Base-by-base conservation (phyloP, 2,888 invertebrate genomes). In the Coleophora deauratella region DNA sequence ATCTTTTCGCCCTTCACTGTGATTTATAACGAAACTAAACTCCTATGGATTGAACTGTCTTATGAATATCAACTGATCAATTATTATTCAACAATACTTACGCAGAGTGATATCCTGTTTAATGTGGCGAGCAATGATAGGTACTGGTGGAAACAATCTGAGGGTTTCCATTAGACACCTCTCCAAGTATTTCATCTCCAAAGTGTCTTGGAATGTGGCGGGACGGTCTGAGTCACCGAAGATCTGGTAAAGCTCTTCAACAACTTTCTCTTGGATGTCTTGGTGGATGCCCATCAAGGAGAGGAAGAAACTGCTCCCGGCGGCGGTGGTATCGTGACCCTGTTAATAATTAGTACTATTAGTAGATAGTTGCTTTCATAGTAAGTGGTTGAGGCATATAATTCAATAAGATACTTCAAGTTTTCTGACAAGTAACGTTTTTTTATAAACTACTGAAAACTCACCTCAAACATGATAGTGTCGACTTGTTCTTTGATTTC, bases 181-280 rank as follows among this genome's bases (percentile, higher is more conserved):
- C 72, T 94, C 94, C 52, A 94, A 75, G 60, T 93, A 94, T 71
- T 94, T 94, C 93, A 94, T 93, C 71, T 93, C 91, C n/a, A 93
- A 66, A 1, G 94, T 93, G 52, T 95, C 94, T 57, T 92, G 91
- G 79, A 92, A 93, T 9, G 93, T 93, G 35, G 91, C 91, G 2
- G 91, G 90, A 13, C 94, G 88, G 59, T 93, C 89, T 0, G 92
- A 91, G 53, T 91, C 91, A 31, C 92, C 91, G 62, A 94, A 94
- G 52, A 94, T 93, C 41, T 88, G 87, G 54, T 93, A 88, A 31
- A 94, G 58, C 69, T 94, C 94, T 47, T 92, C 90, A 38, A 91
- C 79, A 3, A 93, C 92, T 58, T 90, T 91, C 48, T 90, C 86
- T 74, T 93, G 93, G 52, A 93, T 88, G 42, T 92, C 84, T 59